Evolutionary conservation across 1,140 invertebrate genomes (phyloP).

Genomic region (Pseudachorutes palmiensis): DNA sequence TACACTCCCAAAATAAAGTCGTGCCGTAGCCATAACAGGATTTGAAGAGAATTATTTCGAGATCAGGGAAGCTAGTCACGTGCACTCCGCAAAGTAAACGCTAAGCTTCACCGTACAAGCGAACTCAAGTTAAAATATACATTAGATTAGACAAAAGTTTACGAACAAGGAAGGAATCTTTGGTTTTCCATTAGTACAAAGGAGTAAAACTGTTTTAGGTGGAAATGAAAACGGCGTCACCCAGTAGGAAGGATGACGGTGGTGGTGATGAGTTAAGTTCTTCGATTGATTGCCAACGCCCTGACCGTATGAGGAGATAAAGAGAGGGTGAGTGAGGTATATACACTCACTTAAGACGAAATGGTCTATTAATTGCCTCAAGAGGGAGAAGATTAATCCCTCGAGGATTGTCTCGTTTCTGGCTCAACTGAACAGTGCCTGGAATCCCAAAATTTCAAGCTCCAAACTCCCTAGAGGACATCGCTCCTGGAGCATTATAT

Average conservation of each 20-base stretch:
- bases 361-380: constrained; percentile 34
- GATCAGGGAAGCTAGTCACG: constrained; percentile 1
- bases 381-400: constrained; percentile 33
- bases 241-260: too few species aligned
- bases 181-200: too few species aligned
- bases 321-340: neutral
- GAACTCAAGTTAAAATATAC: too few species aligned
- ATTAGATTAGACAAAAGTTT: neutral
- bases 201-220: too few species aligned
- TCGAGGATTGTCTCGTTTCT: constrained; percentile 1
- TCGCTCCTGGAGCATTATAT: too few species aligned
- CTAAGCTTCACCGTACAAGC: neutral
- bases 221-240: too few species aligned
- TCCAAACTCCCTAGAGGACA: neutral
- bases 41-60: constrained; percentile 7
- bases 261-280: too few species aligned
- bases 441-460: neutral
- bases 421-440: neutral
- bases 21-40: neutral
- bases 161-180: neutral
- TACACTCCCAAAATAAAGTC: neutral
- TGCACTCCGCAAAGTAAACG: neutral
- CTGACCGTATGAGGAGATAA: neutral
- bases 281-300: neutral
- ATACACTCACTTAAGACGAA: constrained; percentile 17